phyloP scores from a whole-genome alignment of 1,140 invertebrate genomes.

The Pseudomyrmex concolor region DNA sequence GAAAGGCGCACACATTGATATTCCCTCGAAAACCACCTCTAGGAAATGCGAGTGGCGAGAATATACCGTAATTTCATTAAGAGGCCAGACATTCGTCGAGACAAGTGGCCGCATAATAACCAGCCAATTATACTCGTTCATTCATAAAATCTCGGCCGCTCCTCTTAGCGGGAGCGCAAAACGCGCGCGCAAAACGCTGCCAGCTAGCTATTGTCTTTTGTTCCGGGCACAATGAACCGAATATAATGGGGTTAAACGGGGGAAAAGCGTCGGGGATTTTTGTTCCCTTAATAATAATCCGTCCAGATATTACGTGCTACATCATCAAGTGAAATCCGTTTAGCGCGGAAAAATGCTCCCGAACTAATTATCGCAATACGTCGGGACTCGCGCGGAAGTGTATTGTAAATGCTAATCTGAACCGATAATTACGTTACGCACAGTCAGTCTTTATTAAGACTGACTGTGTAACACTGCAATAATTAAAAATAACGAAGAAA shows the following conservation, averaged over 20 bases:
- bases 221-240: conserved; percentile 69
- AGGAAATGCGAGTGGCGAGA: conserved; percentile 1
- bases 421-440: neutral
- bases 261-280: conserved; percentile 45
- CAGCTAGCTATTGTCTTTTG: conserved; percentile 65
- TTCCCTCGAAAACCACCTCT: neutral
- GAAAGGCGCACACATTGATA: neutral
- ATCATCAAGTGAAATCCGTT: conserved; percentile 6
- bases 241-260: conserved; percentile 51
- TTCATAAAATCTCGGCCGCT: conserved; percentile 63
- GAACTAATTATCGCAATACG: conserved; percentile 33
- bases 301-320: conserved; percentile 21
- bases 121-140: conserved; percentile 63
- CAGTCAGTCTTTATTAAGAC: too few relatives aligned
- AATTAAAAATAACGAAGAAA: too few relatives aligned
- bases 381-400: neutral
- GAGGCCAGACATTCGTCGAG: conserved; percentile 11
- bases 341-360: conserved; percentile 7
- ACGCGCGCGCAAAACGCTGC: conserved; percentile 1
- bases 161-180: conserved; percentile 14
- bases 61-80: conserved; percentile 41
- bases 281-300: neutral
- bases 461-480: too few relatives aligned
- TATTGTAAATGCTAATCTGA: neutral
- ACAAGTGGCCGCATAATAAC: conserved; percentile 55